Percentiles rank a stretch among this genome's conserved stretches.
Evolutionary conservation across 2,888 invertebrate genomes (phyloP).

Genomic region (Piscicola geometra): DNA sequence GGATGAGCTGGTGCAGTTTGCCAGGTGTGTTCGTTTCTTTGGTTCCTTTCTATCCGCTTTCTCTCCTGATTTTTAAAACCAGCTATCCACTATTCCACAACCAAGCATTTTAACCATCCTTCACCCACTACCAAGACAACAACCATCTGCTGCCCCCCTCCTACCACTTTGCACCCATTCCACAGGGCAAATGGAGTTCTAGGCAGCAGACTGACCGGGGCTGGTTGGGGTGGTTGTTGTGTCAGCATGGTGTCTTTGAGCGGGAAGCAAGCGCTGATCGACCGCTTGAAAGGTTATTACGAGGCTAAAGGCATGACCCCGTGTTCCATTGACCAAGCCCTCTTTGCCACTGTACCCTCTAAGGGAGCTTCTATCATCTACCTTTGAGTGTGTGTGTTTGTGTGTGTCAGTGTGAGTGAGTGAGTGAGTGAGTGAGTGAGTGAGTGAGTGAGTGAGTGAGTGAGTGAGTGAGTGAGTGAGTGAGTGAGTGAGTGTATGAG

Average conservation of each 20-base stretch:
- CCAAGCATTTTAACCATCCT: neutral
- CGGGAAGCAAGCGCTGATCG: constrained; percentile 56
- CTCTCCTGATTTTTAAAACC: neutral
- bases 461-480: too few relatives aligned
- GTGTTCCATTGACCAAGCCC: neutral
- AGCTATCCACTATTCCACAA: neutral
- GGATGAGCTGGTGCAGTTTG: constrained; percentile 71
- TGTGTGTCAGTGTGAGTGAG: too few relatives aligned
- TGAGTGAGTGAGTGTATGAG: too few relatives aligned
- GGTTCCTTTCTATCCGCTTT: too few relatives aligned
- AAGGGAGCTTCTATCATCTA: constrained; percentile 37
- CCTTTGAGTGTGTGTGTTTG: too few relatives aligned
- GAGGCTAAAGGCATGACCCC: constrained; percentile 7
- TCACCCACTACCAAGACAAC: too few relatives aligned
- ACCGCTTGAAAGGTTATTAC: constrained; percentile 37
- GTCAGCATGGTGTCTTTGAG: constrained; percentile 74
- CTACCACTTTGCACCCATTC: constrained; percentile 6
- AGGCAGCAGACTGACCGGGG: constrained; percentile 91
- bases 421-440: too few relatives aligned
- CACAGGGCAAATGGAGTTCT: constrained; percentile 61
- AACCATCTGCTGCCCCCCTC: too few relatives aligned
- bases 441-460: too few relatives aligned
- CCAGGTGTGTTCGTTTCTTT: too few relatives aligned
- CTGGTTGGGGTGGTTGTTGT: constrained; percentile 96
- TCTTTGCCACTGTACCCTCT: constrained; percentile 41